phyloP scores from a whole-genome alignment of 2,888 invertebrate species.

The Gisinianus flammeolus region DNA sequence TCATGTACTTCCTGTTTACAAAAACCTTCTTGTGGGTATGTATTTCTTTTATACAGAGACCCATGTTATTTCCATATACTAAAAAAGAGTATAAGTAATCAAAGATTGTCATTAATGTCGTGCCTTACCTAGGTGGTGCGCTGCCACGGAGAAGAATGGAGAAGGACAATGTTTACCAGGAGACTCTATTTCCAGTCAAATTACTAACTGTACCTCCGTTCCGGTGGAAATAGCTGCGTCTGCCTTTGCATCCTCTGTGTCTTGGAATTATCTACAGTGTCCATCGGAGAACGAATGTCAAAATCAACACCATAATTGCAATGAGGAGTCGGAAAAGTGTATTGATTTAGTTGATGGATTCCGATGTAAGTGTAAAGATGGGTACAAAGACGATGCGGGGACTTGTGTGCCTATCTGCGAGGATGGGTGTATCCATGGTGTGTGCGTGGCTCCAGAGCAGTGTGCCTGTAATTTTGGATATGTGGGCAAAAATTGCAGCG shows the following conservation, averaged over 20 bases:
- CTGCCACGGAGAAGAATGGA: slow-evolving; percentile 65
- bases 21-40: slow-evolving; percentile 82
- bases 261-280: slow-evolving; percentile 87
- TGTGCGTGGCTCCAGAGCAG: slow-evolving; percentile 79
- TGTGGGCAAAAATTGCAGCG: slow-evolving; percentile 91
- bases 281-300: slow-evolving; percentile 92
- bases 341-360: slow-evolving; percentile 81
- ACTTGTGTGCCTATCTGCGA: slow-evolving; percentile 79
- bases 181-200: slow-evolving; percentile 53
- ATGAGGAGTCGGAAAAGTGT: slow-evolving; percentile 84
- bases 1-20: slow-evolving; percentile 87
- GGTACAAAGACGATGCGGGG: slow-evolving; percentile 58
- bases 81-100: not conserved
- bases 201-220: slow-evolving; percentile 23
- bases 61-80: slow-evolving; percentile 1
- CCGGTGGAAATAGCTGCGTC: slow-evolving; percentile 32
- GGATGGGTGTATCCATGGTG: slow-evolving; percentile 85
- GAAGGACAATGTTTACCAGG: slow-evolving; percentile 74
- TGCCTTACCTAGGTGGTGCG: slow-evolving; percentile 77
- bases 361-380: slow-evolving; percentile 74
- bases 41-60: not conserved
- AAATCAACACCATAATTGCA: slow-evolving; percentile 90
- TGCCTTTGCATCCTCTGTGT: slow-evolving; percentile 33
- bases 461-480: slow-evolving; percentile 94
- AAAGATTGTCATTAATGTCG: not conserved